A percentile compares a stretch with the other conserved stretches of the same genome.
phyloP scores from a whole-genome alignment of 2,113 vertebrate genomes.

The Channa argus region DNA sequence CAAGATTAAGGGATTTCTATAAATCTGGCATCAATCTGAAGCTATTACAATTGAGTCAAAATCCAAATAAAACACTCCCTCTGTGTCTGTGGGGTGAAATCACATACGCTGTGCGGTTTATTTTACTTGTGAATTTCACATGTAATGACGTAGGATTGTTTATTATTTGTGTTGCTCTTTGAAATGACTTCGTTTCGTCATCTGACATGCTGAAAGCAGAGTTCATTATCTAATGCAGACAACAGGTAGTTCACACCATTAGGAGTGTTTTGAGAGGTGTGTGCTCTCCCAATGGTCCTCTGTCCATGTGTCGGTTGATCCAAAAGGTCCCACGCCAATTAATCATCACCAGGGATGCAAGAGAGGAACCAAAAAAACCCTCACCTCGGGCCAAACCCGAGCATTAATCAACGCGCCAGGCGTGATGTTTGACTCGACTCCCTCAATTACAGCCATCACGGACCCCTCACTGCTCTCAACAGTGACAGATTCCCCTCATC shows the following conservation, averaged over 20 bases:
- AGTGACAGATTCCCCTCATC: conserved; percentile 68
- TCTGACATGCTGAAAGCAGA: conserved; percentile 24
- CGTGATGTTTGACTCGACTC: conserved; percentile 75
- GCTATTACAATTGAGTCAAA: conserved; percentile 50
- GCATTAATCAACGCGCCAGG: conserved; percentile 73
- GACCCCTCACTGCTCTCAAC: conserved; percentile 56
- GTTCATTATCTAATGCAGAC: conserved; percentile 16
- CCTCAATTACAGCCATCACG: conserved; percentile 68
- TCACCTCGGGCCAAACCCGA: conserved; percentile 64
- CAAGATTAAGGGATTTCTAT: conserved; percentile 74
- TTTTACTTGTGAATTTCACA: conserved; percentile 55
- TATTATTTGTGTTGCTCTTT: conserved; percentile 30
- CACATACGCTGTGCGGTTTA: conserved; percentile 33
- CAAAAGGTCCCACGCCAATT: conserved; percentile 71
- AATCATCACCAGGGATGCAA: conserved; percentile 73
- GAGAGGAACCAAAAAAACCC: conserved; percentile 76
- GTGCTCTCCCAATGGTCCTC: conserved; percentile 36
- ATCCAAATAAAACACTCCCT: conserved; percentile 58
- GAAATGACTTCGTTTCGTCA: conserved; percentile 17
- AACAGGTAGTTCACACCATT: conserved; percentile 11
- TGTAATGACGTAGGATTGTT: conserved; percentile 41
- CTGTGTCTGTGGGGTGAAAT: conserved; percentile 36
- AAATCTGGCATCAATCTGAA: conserved; percentile 68
- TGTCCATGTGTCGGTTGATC: conserved; percentile 56
- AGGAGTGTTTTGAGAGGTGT: conserved; percentile 13